phyloP scores from a whole-genome alignment of 2,797 vertebrate genomes.

The Melopsittacus undulatus region DNA sequence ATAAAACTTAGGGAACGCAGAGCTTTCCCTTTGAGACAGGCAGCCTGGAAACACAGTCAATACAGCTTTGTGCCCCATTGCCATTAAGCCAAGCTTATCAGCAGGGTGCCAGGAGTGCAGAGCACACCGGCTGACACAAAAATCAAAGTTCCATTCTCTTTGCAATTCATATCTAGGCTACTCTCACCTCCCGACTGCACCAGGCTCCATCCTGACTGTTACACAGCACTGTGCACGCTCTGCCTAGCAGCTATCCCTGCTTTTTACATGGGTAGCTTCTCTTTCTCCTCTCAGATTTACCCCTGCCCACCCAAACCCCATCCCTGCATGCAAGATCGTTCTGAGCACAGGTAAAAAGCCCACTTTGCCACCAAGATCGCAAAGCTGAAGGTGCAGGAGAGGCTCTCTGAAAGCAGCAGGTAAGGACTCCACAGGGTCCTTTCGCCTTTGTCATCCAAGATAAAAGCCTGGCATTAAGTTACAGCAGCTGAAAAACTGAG shows the following conservation, averaged over 20 bases:
- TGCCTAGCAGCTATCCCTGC: background rate
- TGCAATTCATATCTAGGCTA: background rate
- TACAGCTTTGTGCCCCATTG: background rate
- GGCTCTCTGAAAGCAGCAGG: background rate
- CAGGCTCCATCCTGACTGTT: background rate
- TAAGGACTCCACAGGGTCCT: background rate
- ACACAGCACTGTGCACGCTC: background rate
- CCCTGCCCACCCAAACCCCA: too few species aligned
- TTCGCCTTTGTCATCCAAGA: background rate
- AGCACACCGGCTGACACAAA: background rate
- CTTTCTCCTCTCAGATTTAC: background rate
- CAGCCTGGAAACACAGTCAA: background rate
- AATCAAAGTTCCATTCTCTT: background rate
- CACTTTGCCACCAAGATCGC: background rate
- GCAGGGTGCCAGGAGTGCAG: slow-evolving; percentile 12
- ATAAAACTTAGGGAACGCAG: background rate
- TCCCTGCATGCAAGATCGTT: background rate
- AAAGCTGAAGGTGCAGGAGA: background rate
- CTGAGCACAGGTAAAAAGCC: background rate
- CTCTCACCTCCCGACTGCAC: background rate
- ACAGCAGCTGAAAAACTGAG: background rate
- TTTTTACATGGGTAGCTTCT: background rate
- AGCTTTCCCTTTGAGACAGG: background rate
- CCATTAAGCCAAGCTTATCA: slow-evolving; percentile 23
- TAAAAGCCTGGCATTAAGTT: background rate